Conservation (phyloP, 2,888 invertebrate genomes). For the Drosophila neoperkinsi region DNA sequence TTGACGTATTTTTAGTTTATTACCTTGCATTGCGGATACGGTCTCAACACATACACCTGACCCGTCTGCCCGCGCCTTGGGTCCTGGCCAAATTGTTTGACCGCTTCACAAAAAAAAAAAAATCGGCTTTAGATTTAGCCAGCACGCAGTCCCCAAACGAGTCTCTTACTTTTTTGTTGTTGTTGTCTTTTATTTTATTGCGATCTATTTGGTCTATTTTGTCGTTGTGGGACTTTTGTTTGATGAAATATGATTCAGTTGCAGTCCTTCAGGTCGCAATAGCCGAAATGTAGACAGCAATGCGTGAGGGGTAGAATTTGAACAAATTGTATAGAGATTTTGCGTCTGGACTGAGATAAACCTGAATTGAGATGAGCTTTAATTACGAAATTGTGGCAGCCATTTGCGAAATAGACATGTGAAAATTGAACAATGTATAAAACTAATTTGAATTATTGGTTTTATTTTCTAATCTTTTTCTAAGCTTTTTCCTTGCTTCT, state of each 20-base stretch:
- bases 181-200: conserved; percentile 52
- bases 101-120: conserved; percentile 33
- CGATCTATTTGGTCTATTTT: conserved; percentile 50
- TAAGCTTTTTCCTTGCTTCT: background rate
- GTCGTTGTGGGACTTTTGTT: conserved; percentile 57
- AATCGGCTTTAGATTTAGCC: conserved; percentile 27
- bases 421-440: background rate
- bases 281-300: background rate
- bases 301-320: background rate
- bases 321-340: background rate
- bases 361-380: too few species aligned
- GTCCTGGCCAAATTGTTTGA: conserved; percentile 63
- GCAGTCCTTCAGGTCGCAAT: conserved; percentile 31
- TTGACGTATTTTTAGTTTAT: conserved; percentile 79
- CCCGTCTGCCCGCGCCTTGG: conserved; percentile 30
- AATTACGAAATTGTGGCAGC: too few species aligned
- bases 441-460: rapidly evolving
- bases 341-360: background rate
- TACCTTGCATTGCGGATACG: conserved; percentile 77
- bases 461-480: too few species aligned
- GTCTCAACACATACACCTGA: conserved; percentile 16
- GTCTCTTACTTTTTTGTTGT: conserved; percentile 18
- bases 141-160: conserved; percentile 27
- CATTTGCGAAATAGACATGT: background rate
- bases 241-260: conserved; percentile 75